Base-by-base conservation (phyloP, 1,140 invertebrate genomes). In the Pseudomyrmex sp. region DNA sequence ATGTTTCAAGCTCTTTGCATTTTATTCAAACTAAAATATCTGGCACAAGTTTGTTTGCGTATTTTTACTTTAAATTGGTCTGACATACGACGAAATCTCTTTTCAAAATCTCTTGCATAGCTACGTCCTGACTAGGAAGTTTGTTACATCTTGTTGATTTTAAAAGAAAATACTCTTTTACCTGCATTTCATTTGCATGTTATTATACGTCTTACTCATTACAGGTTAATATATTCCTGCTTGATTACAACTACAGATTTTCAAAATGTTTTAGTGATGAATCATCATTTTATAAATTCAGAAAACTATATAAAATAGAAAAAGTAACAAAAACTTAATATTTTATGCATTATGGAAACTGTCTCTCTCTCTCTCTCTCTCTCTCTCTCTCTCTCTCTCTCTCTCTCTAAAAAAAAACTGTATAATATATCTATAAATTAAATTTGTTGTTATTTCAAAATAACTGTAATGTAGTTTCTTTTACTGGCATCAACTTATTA, bases 91-190 rank as follows among this genome's bases (percentile, higher is more conserved):
- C 26, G 15, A 68, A 52, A 0, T 13, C 20, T 13, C 20, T 68
- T 65, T 65, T 68, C 9, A 20, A 68, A 68, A 68, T 52, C 66
- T 52, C 48, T 52, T 23, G 20, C 15, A 26, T 15, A 68, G 2
- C 12, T 20, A 13, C 12, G 18, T 23, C 9, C 12, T 20, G 20
- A 10, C 15, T 15, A 23, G 7, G 12, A 2, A 48, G 18, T 66
- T 52, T 12, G 23, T 15, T 50, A 7, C 50, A 68, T 52, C 10
- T 58, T 72, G 52, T 73, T 13, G 12, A 72, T 13, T 20, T 35
- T 18, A 69, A 13, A 66, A 50, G n/a, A 9, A 9, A 35, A 72
- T 58, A 8, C 4, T 18, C 12, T 58, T 46, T n/a, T 56, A 8
- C 7, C 15, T 5, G 8, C 26, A 72, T 44, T 72, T 72, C 4